Conservation (phyloP, 2,797 vertebrate genomes). For the Eidolon dupreanum region DNA sequence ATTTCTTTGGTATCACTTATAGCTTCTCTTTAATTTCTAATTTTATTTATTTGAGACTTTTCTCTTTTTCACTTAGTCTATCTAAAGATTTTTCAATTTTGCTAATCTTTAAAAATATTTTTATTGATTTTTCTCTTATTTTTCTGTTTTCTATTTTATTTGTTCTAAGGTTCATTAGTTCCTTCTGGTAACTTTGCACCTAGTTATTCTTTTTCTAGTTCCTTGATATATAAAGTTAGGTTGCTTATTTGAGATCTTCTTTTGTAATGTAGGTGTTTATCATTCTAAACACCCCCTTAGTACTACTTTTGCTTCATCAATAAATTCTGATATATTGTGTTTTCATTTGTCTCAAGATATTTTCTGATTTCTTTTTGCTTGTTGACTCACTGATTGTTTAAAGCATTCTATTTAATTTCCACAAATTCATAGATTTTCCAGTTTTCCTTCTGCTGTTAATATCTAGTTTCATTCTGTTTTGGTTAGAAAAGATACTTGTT, state of each 20-base stretch:
- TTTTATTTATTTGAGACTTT: neutral
- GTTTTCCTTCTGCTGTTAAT: neutral
- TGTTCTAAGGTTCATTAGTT: neutral
- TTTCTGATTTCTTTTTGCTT: conserved; percentile 4
- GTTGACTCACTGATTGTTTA: neutral
- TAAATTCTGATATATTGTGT: neutral
- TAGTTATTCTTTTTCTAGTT: neutral
- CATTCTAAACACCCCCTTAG: neutral
- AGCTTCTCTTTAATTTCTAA: neutral
- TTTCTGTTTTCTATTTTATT: neutral
- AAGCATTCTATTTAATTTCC: neutral
- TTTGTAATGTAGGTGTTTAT: neutral
- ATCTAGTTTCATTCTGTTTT: neutral
- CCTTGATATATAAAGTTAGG: neutral
- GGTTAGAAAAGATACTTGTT: neutral
- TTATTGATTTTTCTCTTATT: neutral
- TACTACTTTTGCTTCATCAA: neutral
- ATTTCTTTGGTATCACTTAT: neutral
- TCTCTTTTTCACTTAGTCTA: neutral
- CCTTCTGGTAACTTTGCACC: neutral
- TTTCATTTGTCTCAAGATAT: neutral
- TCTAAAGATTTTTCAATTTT: neutral
- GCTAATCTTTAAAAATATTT: neutral
- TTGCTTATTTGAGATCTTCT: neutral
- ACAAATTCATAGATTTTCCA: neutral